A percentile compares a stretch with the other conserved stretches of the same genome.
Conservation (phyloP, 1,140 invertebrate species). For the Sminthurides bifidus region DNA sequence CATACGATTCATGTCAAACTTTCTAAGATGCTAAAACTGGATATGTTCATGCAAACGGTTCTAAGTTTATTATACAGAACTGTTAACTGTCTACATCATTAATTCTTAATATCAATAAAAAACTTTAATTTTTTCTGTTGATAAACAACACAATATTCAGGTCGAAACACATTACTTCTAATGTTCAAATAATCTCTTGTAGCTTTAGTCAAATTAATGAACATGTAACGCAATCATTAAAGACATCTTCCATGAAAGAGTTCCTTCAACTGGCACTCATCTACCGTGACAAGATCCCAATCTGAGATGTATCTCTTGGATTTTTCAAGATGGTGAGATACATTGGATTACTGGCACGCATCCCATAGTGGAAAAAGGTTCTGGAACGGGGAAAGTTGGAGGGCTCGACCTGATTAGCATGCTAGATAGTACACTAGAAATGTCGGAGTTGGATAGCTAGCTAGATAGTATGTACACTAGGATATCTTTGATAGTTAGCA, state of each 20-base stretch:
- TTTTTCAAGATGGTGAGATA: constrained; percentile 8
- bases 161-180: constrained; percentile 4
- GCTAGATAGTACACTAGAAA: constrained; percentile 1
- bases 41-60: no score
- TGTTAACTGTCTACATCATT: no score
- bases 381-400: not conserved
- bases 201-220: not conserved
- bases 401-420: not conserved
- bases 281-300: not conserved
- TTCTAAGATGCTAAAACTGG: no score
- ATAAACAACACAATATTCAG: not conserved
- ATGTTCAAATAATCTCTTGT: constrained; percentile 4
- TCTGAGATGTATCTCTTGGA: not conserved
- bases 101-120: no score
- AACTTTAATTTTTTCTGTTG: not conserved
- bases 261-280: constrained; percentile 11
- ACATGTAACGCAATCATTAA: constrained; percentile 7
- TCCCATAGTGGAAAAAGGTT: constrained; percentile 9
- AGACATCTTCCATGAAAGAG: not conserved
- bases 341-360: not conserved
- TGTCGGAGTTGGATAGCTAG: no score
- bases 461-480: no score
- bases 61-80: no score
- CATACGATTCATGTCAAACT: no score
- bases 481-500: not conserved